phyloP scores from a whole-genome alignment of 2,888 invertebrate species.

The Yponomeuta evonymella region DNA sequence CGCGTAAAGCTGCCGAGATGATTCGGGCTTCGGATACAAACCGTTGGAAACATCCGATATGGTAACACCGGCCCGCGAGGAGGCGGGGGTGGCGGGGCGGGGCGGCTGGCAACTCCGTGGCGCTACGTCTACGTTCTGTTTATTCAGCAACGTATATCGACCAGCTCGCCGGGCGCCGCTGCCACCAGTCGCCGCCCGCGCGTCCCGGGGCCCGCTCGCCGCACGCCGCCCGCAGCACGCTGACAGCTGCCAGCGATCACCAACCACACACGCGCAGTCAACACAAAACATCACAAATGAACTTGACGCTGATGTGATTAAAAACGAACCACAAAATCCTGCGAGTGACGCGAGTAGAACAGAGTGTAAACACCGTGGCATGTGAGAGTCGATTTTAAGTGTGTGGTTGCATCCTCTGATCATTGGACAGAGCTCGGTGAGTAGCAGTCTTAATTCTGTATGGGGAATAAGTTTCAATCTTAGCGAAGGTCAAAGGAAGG shows the following conservation, averaged over 20 bases:
- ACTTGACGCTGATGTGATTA: constrained; percentile 1
- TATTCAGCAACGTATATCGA: constrained; percentile 74
- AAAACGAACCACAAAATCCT: constrained; percentile 22
- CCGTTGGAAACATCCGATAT: constrained; percentile 43
- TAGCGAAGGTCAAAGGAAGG: constrained; percentile 34
- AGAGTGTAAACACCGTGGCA: constrained; percentile 41
- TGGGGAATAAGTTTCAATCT: constrained; percentile 7
- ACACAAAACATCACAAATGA: constrained; percentile 16
- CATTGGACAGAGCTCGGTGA: constrained; percentile 56
- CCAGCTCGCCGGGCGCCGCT: constrained; percentile 45
- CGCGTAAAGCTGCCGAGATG: constrained; percentile 20
- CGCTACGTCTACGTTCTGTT: constrained; percentile 64
- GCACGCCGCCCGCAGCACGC: constrained; percentile 41
- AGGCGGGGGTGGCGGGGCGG: constrained; percentile 25
- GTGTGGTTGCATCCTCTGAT: constrained; percentile 46
- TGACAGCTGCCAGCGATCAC: constrained; percentile 51
- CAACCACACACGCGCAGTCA: constrained; percentile 16
- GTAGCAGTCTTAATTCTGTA: constrained; percentile 21
- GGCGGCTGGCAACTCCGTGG: constrained; percentile 49
- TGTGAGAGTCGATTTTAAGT: constrained; percentile 41
- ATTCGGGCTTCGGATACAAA: constrained; percentile 28
- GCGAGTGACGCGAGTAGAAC: constrained; percentile 31
- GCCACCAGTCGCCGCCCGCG: constrained; percentile 41
- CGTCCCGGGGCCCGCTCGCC: constrained; percentile 40
- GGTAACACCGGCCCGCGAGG: constrained; percentile 37